Conservation (phyloP, 2,797 vertebrate genomes). For the Acrossocheilus fasciatus region DNA sequence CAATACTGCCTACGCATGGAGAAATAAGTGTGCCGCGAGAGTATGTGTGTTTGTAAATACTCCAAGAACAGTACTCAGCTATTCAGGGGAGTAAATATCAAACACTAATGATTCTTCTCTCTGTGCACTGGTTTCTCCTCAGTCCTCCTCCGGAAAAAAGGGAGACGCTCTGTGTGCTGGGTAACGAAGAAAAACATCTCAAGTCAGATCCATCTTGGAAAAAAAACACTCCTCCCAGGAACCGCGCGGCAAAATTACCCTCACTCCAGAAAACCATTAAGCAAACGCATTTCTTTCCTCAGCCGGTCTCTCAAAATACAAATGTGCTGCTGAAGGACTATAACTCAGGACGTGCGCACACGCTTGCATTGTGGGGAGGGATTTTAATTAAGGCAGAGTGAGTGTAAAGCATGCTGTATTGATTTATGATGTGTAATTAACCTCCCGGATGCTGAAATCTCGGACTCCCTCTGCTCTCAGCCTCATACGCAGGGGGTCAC, state of each 20-base stretch:
- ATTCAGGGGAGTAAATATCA: conserved; percentile 24
- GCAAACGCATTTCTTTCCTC: conserved; percentile 10
- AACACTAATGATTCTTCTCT: conserved; percentile 31
- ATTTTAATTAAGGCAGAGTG: conserved; percentile 59
- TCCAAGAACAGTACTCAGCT: conserved; percentile 6
- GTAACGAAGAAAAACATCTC: conserved; percentile 28
- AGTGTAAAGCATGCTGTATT: conserved; percentile 55
- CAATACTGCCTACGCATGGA: conserved; percentile 12
- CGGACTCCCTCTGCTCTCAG: conserved; percentile 37
- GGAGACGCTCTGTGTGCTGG: background rate
- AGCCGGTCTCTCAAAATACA: conserved; percentile 9
- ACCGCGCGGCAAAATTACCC: conserved; percentile 14
- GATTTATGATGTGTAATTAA: conserved; percentile 71
- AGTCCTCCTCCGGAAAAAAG: conserved; percentile 2
- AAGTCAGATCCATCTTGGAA: conserved; percentile 31
- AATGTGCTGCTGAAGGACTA: conserved; percentile 18
- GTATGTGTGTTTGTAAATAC: conserved; percentile 21
- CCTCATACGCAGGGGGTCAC: conserved; percentile 11
- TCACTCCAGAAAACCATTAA: conserved; percentile 45
- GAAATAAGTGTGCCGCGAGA: background rate
- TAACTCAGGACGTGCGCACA: conserved; percentile 36
- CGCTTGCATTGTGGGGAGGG: conserved; percentile 27
- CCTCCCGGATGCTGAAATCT: conserved; percentile 52
- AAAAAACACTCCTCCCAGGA: background rate
- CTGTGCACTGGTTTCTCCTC: background rate